A percentile compares a stretch with the other conserved stretches of the same genome.
phyloP scores from a whole-genome alignment of 37 sponge, comb jelly and placozoan species.

The Aphrocallistes beatrix region DNA sequence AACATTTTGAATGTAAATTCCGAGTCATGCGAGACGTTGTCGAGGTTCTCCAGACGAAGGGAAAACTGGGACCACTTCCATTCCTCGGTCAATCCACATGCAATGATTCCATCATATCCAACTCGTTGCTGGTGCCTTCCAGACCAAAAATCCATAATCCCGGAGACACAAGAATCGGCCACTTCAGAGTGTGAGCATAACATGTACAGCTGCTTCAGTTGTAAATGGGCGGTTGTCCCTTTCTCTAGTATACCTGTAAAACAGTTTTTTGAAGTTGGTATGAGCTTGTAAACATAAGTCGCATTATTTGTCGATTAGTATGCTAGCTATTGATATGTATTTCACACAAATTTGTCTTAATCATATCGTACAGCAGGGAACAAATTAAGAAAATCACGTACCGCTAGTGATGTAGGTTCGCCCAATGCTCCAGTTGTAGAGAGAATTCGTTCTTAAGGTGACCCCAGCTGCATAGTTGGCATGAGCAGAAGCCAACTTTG shows the following conservation, averaged over 20 bases:
- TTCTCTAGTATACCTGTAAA: slow-evolving; percentile 5
- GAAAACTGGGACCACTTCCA: slow-evolving; percentile 9
- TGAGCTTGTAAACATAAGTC: neutral
- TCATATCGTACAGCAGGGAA: neutral
- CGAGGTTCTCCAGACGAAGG: slow-evolving; percentile 19
- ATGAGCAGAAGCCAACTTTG: slow-evolving; percentile 10
- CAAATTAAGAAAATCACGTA: neutral
- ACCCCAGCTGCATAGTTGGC: neutral
- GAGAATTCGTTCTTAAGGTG: neutral
- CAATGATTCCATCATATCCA: neutral
- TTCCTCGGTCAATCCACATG: slow-evolving; percentile 9
- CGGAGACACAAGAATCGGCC: neutral
- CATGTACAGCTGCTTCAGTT: slow-evolving; percentile 8
- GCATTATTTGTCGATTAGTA: neutral
- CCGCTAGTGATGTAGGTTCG: slow-evolving; percentile 14
- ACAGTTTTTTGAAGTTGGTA: neutral
- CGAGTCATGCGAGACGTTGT: neutral
- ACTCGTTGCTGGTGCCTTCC: slow-evolving; percentile 11
- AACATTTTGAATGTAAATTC: slow-evolving; percentile 18
- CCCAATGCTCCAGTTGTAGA: slow-evolving; percentile 19
- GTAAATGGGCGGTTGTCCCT: neutral
- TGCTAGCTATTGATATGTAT: neutral
- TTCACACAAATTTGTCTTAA: neutral
- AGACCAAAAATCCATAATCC: slow-evolving; percentile 14
- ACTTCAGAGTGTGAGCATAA: neutral